Evolutionary conservation across 2,113 vertebrate genomes (phyloP), one percentile per base, ranked within the genome.

Genomic region (Marcusenius ussheri): DNA sequence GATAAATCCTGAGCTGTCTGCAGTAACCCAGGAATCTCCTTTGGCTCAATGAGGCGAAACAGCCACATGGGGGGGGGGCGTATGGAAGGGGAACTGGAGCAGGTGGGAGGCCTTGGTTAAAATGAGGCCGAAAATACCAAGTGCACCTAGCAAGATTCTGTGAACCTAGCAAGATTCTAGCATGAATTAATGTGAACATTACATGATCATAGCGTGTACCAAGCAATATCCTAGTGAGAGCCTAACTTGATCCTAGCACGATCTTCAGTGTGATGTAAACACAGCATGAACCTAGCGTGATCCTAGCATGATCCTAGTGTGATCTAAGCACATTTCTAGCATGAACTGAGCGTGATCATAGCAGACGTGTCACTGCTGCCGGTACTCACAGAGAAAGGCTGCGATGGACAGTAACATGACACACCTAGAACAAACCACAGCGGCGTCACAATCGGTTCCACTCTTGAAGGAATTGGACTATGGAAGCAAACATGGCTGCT

Each of bases 1-100:
- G 35, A 42, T 80, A 35, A 80, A 88, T 92, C 92, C 92, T 91
- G 91, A 91, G 93, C 91, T 91, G 83, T 90, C 83, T 88, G 87
- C 89, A 91, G 90, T 91, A 89, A 87, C 92, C 89, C 49, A 70
- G 89, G 93, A 58, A 86, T 50, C 85, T 87, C 13, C 47, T n/a
- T 51, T 50, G n/a, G 5, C 50, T 87, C 53, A 51, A 35, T 6
- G 13, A 46, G 39, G 27, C 13, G 5, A 51, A 87, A 87, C 24
- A 51, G 49, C 85, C 24, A 35, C 85, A 87, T 19, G 3, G n/a
- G 46, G 7, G 4, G 39, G 83, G 50, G 10, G 13, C 0, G 13
- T n/a, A 39, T 39, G 70, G 74, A 77, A 77, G 15, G 74, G 74
- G 17, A 27, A 49, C 24, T 42, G 2, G 17, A 42, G 74, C 35